Evolutionary conservation across 2,113 vertebrate genomes (phyloP), one percentile per base, ranked within the genome.

Genomic region (Phalacrocorax brasilianus): DNA sequence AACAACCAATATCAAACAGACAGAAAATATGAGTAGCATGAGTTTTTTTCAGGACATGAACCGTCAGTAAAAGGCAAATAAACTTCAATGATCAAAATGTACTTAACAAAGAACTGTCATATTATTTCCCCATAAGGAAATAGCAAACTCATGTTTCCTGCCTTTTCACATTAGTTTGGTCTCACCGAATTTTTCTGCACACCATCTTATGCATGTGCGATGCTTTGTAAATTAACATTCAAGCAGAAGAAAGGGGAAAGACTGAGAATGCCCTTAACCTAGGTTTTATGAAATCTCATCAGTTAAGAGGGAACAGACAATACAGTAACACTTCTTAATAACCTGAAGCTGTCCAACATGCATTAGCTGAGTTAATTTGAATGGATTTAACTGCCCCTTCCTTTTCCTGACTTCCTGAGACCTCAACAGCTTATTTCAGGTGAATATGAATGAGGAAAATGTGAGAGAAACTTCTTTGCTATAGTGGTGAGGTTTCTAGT

Each of bases 61-160:
- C 70, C 65, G 74, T 95, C 88, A 80, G 59, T 56, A 88, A 97
- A 97, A 76, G 89, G 89, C 71, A 92, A 94, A 96, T 89, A 38
- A 92, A 80, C 55, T 95, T 88, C 17, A 33, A 0, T 42, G 42
- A 56, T 59, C 32, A 87, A 89, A 96, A 70, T 59, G 14, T 80
- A 50, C 65, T 95, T 85, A 14, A 11, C 68, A 67, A 95, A 65
- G 9, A 80, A 58, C 38, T 71, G 17, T 49, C 6, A 2, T 62
- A 58, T 52, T 94, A 74, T 67, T 74, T 95, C 12, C 12, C 11
- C 52, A 6, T 70, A 61, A 75, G 15, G 9, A 58, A 65, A 52
- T 18, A 61, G 6, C 32, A 92, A 73, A 79, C 32, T 84, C 9
- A 6, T 27, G 5, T 55, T 95, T 81, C 11, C 19, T 85, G 26